A percentile compares a stretch with the other conserved stretches of the same genome.
These are phyloP conservation scores for Sarcophaga carnaria DNA, from an alignment of 2,888 invertebrate genomes.

Conservation along the genomic window DNA sequence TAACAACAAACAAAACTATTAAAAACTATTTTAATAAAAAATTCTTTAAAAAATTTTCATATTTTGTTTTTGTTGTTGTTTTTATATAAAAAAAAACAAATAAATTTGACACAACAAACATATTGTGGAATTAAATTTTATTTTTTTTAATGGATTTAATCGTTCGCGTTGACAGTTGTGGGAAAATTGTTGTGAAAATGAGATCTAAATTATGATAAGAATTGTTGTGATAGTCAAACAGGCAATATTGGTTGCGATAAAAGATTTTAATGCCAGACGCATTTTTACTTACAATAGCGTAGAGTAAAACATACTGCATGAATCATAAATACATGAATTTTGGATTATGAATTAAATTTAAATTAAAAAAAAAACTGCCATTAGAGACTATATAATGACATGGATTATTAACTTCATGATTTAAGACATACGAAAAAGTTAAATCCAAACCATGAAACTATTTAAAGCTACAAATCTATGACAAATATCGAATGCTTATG, in stretches of 20 bases:
- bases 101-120: not conserved
- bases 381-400: too few relatives aligned
- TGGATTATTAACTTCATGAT: too few relatives aligned
- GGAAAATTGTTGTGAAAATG: conserved; percentile 49
- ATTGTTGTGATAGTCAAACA: conserved; percentile 25
- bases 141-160: conserved; percentile 60
- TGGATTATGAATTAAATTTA: too few relatives aligned
- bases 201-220: conserved; percentile 37
- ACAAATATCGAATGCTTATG: too few relatives aligned
- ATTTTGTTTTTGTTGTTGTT: conserved; percentile 1
- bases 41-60: conserved; percentile 20
- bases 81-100: conserved; percentile 24
- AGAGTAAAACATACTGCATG: too few relatives aligned
- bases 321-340: too few relatives aligned
- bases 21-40: conserved; percentile 31
- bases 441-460: too few relatives aligned
- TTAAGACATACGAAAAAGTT: too few relatives aligned
- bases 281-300: too few relatives aligned
- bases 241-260: not conserved
- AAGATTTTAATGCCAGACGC: not conserved
- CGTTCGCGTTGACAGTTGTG: conserved; percentile 62
- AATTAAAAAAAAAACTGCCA: too few relatives aligned
- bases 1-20: conserved; percentile 54
- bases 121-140: conserved; percentile 61
- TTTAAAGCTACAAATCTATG: too few relatives aligned